phyloP scores from a whole-genome alignment of 2,113 vertebrate species.

The Tricholaema leucomelas region DNA sequence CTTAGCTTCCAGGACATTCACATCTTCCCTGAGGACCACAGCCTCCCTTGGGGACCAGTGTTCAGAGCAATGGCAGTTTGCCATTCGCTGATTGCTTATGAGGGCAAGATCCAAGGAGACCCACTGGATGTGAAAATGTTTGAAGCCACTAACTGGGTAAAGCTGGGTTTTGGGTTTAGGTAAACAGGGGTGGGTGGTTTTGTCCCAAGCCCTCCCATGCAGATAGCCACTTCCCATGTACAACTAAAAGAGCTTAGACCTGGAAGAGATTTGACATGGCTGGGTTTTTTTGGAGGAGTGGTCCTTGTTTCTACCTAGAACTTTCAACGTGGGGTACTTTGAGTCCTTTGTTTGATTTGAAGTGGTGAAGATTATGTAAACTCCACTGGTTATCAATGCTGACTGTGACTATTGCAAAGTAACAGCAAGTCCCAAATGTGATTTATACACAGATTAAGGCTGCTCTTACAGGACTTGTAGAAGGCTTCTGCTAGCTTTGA shows the following conservation, averaged over 20 bases:
- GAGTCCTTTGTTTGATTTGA: background rate
- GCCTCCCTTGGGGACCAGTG: constrained; percentile 58
- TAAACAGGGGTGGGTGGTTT: background rate
- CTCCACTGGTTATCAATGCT: background rate
- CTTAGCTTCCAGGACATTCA: constrained; percentile 66
- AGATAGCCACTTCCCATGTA: background rate
- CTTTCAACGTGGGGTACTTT: background rate
- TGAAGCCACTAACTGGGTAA: constrained; percentile 74
- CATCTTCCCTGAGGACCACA: background rate
- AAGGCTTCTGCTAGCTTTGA: background rate
- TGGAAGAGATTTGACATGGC: background rate
- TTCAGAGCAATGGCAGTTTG: constrained; percentile 64
- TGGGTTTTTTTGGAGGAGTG: background rate
- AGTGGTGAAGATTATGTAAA: background rate
- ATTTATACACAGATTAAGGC: background rate
- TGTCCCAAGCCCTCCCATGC: background rate
- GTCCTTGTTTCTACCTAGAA: background rate
- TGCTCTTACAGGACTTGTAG: background rate
- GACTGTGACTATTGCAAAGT: background rate
- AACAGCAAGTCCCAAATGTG: background rate
- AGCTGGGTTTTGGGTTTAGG: background rate
- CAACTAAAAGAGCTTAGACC: background rate
- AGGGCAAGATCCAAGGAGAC: constrained; percentile 72
- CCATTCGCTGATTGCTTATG: constrained; percentile 67
- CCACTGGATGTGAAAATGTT: constrained; percentile 76